phyloP scores from a whole-genome alignment of 2,113 vertebrate species.

The Xenopus tropicalis region UCB_Xtro_10.0 CM004443.2:168575501-168576000 shows the following conservation, averaged over 20 bases:
- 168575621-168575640: neutral
- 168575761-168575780: slow-evolving; percentile 57
- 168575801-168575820: slow-evolving; percentile 26
- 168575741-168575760: slow-evolving; percentile 52
- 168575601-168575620: neutral
- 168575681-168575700: slow-evolving; percentile 4
- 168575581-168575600: neutral
- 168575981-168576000: too few species aligned
- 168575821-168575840: slow-evolving; percentile 51
- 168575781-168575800: slow-evolving; percentile 50
- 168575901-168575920: neutral
- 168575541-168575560: neutral
- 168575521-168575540: too few species aligned
- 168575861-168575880: slow-evolving; percentile 52
- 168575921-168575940: neutral
- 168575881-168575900: neutral
- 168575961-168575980: too few species aligned
- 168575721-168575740: slow-evolving; percentile 47
- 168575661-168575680: neutral
- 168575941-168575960: too few species aligned
- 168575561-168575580: neutral
- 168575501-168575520: too few species aligned
- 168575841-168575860: slow-evolving; percentile 27
- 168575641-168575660: neutral
- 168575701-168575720: neutral